Percentiles rank a stretch among this genome's conserved stretches.
phyloP scores from a whole-genome alignment of 2,888 invertebrate genomes.

The Andricus quercusramuli region DNA sequence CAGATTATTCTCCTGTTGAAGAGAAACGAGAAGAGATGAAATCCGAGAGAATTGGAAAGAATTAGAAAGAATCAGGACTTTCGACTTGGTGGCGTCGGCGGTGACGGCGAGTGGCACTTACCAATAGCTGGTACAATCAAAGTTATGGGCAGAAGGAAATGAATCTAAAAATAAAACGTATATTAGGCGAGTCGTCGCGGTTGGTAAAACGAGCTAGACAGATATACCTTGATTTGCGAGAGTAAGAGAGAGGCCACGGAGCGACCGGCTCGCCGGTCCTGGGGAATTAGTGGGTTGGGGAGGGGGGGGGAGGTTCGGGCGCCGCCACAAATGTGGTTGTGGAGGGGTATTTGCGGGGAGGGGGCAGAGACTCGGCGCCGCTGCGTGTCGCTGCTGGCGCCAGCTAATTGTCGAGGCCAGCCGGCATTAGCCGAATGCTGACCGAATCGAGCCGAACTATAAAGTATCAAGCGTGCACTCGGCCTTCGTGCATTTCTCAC shows the following conservation, averaged over 20 bases:
- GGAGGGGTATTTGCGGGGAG: constrained; percentile 51
- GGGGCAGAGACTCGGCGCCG: constrained; percentile 67
- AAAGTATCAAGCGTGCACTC: constrained; percentile 16
- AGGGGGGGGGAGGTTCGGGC: constrained; percentile 71
- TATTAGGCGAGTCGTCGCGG: constrained; percentile 68
- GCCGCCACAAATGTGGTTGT: constrained; percentile 62
- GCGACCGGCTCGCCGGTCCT: constrained; percentile 16
- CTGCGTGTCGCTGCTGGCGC: constrained; percentile 76
- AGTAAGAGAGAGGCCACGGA: neutral
- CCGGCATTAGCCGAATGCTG: constrained; percentile 69
- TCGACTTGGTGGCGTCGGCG: constrained; percentile 47
- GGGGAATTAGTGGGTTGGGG: constrained; percentile 60
- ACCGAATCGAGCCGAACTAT: constrained; percentile 64
- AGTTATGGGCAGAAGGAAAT: constrained; percentile 69
- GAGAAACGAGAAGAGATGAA: too few relatives aligned
- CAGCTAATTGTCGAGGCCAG: constrained; percentile 77
- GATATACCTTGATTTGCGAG: neutral
- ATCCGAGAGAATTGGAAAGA: neutral
- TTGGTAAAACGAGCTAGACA: constrained; percentile 50
- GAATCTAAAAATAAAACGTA: constrained; percentile 72
- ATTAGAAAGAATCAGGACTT: constrained; percentile 34
- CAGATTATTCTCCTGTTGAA: neutral
- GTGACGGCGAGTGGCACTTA: constrained; percentile 53
- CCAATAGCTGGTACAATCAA: constrained; percentile 63
- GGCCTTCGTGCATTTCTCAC: constrained; percentile 22